Evolutionary conservation across 1,140 invertebrate species (phyloP).

Genomic region (Paramacrobiotus metropolitanus): DNA sequence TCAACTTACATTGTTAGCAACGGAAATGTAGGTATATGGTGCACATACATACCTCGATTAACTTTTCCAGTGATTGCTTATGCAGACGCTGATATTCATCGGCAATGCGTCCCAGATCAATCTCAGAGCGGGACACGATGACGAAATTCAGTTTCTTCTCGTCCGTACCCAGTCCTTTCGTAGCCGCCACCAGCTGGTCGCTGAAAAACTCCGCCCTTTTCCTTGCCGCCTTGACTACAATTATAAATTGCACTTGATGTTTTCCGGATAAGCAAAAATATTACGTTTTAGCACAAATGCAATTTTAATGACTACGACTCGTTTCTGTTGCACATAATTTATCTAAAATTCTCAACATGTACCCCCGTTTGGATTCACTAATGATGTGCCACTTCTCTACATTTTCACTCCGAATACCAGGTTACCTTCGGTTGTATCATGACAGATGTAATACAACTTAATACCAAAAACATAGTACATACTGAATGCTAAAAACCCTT

Average conservation of each 20-base stretch:
- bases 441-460: too few species aligned
- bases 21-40: too few species aligned
- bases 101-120: conserved; percentile 1
- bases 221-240: conserved; percentile 23
- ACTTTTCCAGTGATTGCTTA: not conserved
- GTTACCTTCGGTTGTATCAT: too few species aligned
- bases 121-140: conserved; percentile 23
- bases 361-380: not conserved
- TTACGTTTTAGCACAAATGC: too few species aligned
- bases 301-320: too few species aligned
- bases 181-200: conserved; percentile 22
- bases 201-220: conserved; percentile 25
- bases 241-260: conserved; percentile 7
- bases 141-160: conserved; percentile 22
- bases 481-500: conserved; percentile 15
- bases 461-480: not conserved
- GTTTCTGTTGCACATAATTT: too few species aligned
- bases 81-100: not conserved
- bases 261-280: not conserved
- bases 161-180: conserved; percentile 22
- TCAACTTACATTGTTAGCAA: too few species aligned
- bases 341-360: too few species aligned
- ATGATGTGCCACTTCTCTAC: not conserved
- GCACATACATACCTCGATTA: not conserved
- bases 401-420: too few species aligned